These are phyloP conservation scores for Apantesis nais DNA, from an alignment of 2,888 invertebrate species.

Conservation along the genomic window DNA sequence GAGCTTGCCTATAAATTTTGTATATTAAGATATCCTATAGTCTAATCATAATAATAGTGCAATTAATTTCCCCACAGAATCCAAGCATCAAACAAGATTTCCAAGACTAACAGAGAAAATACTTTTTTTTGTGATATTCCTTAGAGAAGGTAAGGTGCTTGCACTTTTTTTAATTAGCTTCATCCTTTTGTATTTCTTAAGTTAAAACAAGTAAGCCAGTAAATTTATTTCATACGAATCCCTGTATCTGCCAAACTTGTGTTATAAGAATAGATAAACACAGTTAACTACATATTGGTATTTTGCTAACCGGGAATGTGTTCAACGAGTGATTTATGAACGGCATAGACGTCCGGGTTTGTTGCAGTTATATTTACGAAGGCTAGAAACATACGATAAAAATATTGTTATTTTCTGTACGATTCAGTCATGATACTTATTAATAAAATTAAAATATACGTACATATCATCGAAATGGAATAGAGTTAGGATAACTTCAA, in stretches of 20 bases:
- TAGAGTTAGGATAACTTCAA: slow-evolving; percentile 39
- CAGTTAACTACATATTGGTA: not conserved
- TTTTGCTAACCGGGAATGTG: slow-evolving; percentile 18
- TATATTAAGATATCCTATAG: too few relatives aligned
- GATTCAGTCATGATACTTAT: slow-evolving; percentile 41
- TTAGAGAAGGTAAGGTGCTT: too few relatives aligned
- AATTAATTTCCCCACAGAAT: too few relatives aligned
- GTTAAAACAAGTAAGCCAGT: too few relatives aligned
- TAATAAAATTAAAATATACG: slow-evolving; percentile 63
- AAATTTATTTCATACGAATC: not conserved
- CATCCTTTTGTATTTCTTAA: too few relatives aligned
- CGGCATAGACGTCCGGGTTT: not conserved
- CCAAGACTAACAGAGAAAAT: too few relatives aligned
- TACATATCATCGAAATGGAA: slow-evolving; percentile 41
- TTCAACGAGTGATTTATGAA: slow-evolving; percentile 18
- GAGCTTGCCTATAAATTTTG: too few relatives aligned
- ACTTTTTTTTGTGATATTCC: too few relatives aligned
- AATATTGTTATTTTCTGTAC: not conserved
- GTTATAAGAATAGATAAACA: not conserved
- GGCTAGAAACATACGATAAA: not conserved
- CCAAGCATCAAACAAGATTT: not conserved
- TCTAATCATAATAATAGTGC: too few relatives aligned
- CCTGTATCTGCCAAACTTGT: not conserved
- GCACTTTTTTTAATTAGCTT: too few relatives aligned
- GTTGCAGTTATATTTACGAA: slow-evolving; percentile 4